Conservation (phyloP, 2,797 vertebrate genomes). For the Spheniscus humboldti region DNA sequence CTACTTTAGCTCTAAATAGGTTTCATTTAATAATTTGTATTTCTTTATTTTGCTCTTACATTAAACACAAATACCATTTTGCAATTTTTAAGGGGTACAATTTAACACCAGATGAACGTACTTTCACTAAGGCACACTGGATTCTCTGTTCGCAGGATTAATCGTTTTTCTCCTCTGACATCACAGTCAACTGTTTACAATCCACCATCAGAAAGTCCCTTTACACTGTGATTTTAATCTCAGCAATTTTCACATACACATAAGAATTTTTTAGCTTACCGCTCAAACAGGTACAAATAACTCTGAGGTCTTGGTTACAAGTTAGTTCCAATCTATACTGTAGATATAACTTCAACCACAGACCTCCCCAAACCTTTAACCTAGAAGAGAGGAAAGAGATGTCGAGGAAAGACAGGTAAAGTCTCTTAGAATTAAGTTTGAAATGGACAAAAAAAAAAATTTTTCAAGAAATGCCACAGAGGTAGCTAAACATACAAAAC, state of each 20-base stretch:
- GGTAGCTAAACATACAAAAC: not conserved
- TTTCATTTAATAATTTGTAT: not conserved
- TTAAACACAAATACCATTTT: accelerated
- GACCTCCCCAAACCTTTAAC: conserved; percentile 63
- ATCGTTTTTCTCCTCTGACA: not conserved
- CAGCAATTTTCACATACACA: conserved; percentile 16
- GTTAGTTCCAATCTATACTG: conserved; percentile 52
- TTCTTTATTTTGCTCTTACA: not conserved
- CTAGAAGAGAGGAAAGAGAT: conserved; percentile 62
- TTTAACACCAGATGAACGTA: not conserved
- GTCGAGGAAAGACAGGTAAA: conserved; percentile 50
- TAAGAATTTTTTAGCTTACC: conserved; percentile 47
- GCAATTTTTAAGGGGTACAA: not conserved
- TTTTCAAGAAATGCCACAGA: not conserved
- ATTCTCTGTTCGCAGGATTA: not conserved
- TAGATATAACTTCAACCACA: conserved; percentile 60
- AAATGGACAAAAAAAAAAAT: not conserved
- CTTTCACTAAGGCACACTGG: not conserved
- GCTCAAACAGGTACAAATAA: conserved; percentile 46
- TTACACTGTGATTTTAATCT: not conserved
- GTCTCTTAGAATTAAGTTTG: conserved; percentile 5
- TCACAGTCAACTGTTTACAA: not conserved
- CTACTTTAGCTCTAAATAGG: not conserved
- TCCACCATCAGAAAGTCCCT: not conserved
- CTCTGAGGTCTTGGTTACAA: conserved; percentile 65